Percentiles rank a stretch among this genome's conserved stretches.
These are phyloP conservation scores for Geopemphigus sp. DNA, from an alignment of 1,140 invertebrate genomes.

Conservation along the genomic window DNA sequence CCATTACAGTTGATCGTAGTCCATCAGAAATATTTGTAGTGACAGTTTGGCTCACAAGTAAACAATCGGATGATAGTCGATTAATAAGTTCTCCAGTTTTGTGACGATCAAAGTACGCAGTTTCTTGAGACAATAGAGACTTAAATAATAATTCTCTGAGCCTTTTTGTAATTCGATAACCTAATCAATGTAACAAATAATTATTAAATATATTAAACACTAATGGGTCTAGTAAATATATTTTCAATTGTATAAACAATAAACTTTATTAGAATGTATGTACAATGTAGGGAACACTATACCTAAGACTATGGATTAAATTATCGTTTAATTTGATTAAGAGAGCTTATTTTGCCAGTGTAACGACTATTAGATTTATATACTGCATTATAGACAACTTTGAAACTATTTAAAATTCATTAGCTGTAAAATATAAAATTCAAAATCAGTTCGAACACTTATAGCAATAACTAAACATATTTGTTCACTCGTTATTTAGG, in stretches of 20 bases:
- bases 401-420: too few species aligned
- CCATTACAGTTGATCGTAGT: slow-evolving; percentile 79
- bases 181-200: slow-evolving; percentile 55
- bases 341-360: not conserved
- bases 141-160: slow-evolving; percentile 79
- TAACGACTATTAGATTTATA: not conserved
- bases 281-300: not conserved
- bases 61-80: slow-evolving; percentile 83
- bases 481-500: too few species aligned
- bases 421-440: too few species aligned
- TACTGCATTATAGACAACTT: too few species aligned
- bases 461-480: too few species aligned
- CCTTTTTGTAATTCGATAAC: slow-evolving; percentile 80
- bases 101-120: slow-evolving; percentile 88
- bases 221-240: not conserved
- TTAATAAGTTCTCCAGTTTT: slow-evolving; percentile 96
- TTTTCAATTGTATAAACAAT: not conserved
- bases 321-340: not conserved
- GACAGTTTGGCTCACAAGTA: slow-evolving; percentile 85
- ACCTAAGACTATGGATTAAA: not conserved
- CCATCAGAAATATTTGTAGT: slow-evolving; percentile 95
- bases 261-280: not conserved
- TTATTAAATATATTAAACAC: not conserved
- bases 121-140: slow-evolving; percentile 85
- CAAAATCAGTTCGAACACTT: too few species aligned